A percentile compares a stretch with the other conserved stretches of the same genome.
Evolutionary conservation across 2,888 invertebrate species (phyloP).

Genomic region (Drosophila buzzatii): DNA sequence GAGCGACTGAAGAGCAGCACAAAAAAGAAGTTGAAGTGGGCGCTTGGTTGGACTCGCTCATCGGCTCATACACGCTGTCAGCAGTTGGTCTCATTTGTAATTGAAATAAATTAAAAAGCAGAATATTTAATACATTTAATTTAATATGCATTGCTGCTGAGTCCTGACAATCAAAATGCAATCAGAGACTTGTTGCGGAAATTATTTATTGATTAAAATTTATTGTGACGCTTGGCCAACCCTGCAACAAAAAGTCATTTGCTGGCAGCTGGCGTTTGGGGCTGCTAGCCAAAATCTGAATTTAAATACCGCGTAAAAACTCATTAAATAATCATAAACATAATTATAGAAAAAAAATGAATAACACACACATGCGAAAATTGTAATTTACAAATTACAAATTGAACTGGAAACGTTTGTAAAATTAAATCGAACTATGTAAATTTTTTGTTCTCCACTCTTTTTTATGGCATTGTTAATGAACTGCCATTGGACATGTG

Average conservation of each 20-base stretch:
- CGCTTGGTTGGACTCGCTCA: background rate
- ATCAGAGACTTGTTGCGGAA: constrained; percentile 65
- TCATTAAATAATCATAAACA: constrained; percentile 68
- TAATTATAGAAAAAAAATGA: constrained; percentile 42
- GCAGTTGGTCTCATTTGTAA: constrained; percentile 34
- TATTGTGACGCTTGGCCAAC: constrained; percentile 2
- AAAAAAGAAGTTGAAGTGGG: constrained; percentile 17
- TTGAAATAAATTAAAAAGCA: constrained; percentile 46
- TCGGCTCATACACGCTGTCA: background rate
- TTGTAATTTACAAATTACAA: constrained; percentile 29
- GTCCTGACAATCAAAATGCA: constrained; percentile 44
- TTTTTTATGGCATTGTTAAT: constrained; percentile 59
- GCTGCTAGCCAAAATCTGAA: constrained; percentile 36
- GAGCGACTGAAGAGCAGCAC: background rate
- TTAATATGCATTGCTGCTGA: constrained; percentile 40
- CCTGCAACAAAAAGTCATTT: background rate
- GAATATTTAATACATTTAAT: constrained; percentile 7
- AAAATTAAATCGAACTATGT: constrained; percentile 1
- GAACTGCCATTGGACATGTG: constrained; percentile 28
- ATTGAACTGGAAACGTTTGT: constrained; percentile 19
- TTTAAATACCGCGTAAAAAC: constrained; percentile 39
- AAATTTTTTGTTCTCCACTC: constrained; percentile 2
- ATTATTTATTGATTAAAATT: constrained; percentile 68
- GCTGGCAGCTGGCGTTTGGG: background rate
- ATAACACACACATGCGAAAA: background rate